These are phyloP conservation scores for Acanthurus lineatus DNA, from an alignment of 2,797 vertebrate species.

Conservation along the genomic window DNA sequence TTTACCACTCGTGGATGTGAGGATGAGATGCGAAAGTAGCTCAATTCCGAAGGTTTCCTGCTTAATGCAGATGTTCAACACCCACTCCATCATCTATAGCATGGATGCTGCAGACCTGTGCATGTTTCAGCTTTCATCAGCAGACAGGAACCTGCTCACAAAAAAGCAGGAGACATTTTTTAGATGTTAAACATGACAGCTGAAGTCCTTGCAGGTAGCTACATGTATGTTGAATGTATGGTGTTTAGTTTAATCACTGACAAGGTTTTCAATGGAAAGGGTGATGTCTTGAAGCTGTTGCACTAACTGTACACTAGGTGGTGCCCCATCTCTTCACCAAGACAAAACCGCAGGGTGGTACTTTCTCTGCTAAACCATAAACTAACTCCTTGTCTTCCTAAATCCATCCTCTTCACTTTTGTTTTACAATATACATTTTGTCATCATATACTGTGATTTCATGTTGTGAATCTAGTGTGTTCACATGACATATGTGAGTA, in stretches of 20 bases:
- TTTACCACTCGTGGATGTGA: slow-evolving; percentile 14
- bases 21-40: not conserved
- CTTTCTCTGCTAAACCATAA: slow-evolving; percentile 23
- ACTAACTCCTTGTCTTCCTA: too few relatives aligned
- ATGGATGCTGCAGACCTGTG: not conserved
- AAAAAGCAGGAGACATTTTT: not conserved
- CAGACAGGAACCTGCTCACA: not conserved
- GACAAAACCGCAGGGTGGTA: slow-evolving; percentile 26
- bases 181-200: not conserved
- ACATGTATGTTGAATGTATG: slow-evolving; percentile 4
- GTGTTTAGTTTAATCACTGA: slow-evolving; percentile 7
- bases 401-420: too few relatives aligned
- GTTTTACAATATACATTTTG: too few relatives aligned
- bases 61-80: slow-evolving; percentile 36
- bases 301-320: slow-evolving; percentile 84
- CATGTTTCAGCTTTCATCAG: not conserved
- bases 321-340: slow-evolving; percentile 84
- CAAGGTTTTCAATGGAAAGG: slow-evolving; percentile 12
- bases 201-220: not conserved
- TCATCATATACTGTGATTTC: too few relatives aligned
- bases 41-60: slow-evolving; percentile 11
- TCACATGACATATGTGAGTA: too few relatives aligned
- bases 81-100: slow-evolving; percentile 3
- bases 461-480: too few relatives aligned
- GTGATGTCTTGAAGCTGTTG: slow-evolving; percentile 36